Conservation (phyloP, 2,888 invertebrate species). For the Chalcis sispes region DNA sequence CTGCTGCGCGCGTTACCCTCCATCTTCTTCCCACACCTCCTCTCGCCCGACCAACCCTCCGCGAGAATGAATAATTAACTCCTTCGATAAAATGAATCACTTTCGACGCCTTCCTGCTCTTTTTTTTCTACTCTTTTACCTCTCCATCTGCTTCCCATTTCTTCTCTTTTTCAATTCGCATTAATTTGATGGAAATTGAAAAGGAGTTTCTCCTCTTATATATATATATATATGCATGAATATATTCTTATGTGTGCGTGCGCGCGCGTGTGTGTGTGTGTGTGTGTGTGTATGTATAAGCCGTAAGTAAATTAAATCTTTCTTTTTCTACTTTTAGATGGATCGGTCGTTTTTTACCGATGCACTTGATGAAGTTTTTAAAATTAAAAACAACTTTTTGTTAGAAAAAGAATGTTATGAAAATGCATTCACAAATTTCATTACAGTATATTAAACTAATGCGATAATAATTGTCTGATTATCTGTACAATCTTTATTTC, state of each 20-base stretch:
- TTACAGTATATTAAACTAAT: too few relatives aligned
- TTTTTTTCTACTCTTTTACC: conserved; percentile 15
- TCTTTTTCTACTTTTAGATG: neutral
- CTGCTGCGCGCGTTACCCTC: conserved; percentile 15
- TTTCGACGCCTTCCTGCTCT: conserved; percentile 57
- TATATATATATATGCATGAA: conserved; percentile 1
- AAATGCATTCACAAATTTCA: too few relatives aligned
- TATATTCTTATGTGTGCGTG: conserved; percentile 1
- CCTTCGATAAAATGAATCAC: conserved; percentile 61
- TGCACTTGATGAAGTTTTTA: too few relatives aligned
- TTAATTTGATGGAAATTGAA: conserved; percentile 56
- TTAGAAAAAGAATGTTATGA: too few relatives aligned
- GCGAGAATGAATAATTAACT: conserved; percentile 65
- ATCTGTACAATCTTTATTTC: too few relatives aligned
- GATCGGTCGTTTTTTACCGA: too few relatives aligned
- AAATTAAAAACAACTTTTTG: too few relatives aligned
- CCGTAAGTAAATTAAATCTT: conserved; percentile 35
- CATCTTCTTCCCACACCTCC: neutral
- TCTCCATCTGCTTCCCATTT: too few relatives aligned
- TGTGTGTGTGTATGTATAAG: neutral
- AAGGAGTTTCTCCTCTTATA: conserved; percentile 35
- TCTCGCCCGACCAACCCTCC: conserved; percentile 1
- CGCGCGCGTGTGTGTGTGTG: neutral
- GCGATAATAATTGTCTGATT: too few relatives aligned
- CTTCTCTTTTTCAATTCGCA: conserved; percentile 54